Evolutionary conservation across 2,888 invertebrate species (phyloP), one percentile per base, ranked within the genome.

Genomic region (Anthophora plumipes): DNA sequence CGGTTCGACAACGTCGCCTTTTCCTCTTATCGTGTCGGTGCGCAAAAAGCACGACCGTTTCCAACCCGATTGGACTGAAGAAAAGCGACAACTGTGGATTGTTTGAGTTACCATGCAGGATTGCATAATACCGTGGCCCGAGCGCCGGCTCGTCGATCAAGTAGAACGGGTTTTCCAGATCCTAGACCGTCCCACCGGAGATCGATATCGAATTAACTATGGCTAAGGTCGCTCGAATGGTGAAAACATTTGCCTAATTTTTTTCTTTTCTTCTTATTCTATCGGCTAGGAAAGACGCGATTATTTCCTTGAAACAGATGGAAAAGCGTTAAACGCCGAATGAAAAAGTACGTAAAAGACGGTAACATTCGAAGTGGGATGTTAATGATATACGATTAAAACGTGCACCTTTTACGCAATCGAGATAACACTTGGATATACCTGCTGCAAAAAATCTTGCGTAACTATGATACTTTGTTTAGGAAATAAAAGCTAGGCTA

Each of bases 91-190:
- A 57, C 64, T 22, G 57, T 37, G 63, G 48, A 61, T 67, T 14
- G 72, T 77, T 77, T 63, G 67, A 57, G 52, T 59, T 55, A 77
- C 22, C 43, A n/a, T n/a, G n/a, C n/a, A 25, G 4, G 55, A 52
- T 71, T 80, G 67, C 77, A 52, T 71, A 77, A 80, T 59, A n/a
- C n/a, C 48, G 48, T 9, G 0, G 41, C 17, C 12, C 25, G 39
- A n/a, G 11, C 3, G 37, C 25, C n/a, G 17, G 43, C 57, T 43
- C 12, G 60, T 31, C 54, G 37, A 50, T 54, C 75, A 17, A 22
- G 55, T 41, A 20, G n/a, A 64, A 76, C 72, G 12, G 43, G 67
- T 77, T n/a, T n/a, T 61, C 75, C 46, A 31, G 39, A 67, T 12
- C 39, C 4, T 50, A 37, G 31, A 66, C n/a, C 12, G 25, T 50